Base-by-base conservation (phyloP, 2,113 vertebrate species). In the Corythoichthys haematopterus region DNA sequence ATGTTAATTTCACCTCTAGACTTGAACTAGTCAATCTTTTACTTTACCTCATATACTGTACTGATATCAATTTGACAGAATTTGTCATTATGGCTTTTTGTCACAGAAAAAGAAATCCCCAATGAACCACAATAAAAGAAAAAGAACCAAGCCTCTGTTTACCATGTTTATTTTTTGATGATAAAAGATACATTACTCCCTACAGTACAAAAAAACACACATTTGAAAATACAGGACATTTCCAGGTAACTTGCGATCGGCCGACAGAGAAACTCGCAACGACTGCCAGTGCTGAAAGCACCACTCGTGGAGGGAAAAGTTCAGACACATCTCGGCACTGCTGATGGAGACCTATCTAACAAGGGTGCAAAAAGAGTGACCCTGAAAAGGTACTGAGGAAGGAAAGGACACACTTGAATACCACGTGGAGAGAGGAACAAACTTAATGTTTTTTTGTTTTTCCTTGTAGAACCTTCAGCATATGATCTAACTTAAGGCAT, bases 131-230 rank as follows among this genome's bases (percentile, higher is more conserved):
- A 43, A 43, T 43, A 43, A 43, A 53, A 52, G 20, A 16, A n/a
- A 9, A 55, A 4, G 35, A 36, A 14, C 33, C 12, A 36, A 57
- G 33, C 72, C 40, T 78, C 76, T 85, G 80, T 91, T 89, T 87
- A 84, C 88, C 86, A 88, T 87, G 88, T 89, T 90, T 89, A 87
- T 89, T 90, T 82, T 55, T 88, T 83, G 85, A 88, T 90, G 89
- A 88, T 89, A 90, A 90, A 91, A 88, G 83, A 88, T 89, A 89
- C 87, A 88, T 91, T 89, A 85, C 84, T 90, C 81, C 85, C 87
- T 90, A 86, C 89, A 91, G 90, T 88, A 91, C 83, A 90, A 86
- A 88, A 62, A 88, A 84, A 82, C 84, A 91, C 87, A 87, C 84
- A 81, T 83, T 86, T 87, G 90, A 91, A 84, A 90, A 87, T 85